Evolutionary conservation across 2,113 vertebrate species (phyloP), one percentile per base, ranked within the genome.

Genomic region (Crocuta crocuta): DNA sequence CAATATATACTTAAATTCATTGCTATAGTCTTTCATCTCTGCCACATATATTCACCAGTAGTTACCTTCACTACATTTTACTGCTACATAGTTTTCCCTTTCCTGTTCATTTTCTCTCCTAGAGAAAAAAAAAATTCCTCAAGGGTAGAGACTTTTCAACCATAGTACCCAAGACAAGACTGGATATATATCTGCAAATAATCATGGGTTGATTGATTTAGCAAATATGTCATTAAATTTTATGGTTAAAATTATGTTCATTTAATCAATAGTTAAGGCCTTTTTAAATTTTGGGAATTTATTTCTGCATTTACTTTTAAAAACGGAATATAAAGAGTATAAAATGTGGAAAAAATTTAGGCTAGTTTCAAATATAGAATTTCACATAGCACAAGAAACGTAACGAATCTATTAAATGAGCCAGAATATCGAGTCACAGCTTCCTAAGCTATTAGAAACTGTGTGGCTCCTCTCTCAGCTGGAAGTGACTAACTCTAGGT

Each of bases 401-500:
- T 35, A 88, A 35, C 6, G 17, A 55, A 84, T 66, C 45, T 63
- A 88, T 45, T 92, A 90, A 85, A 85, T 85, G 80, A 96, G 17
- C 35, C 61, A 83, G n/a, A 83, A 43, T 94, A 39, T 63, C 28
- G 35, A 84, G 43, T 93, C 79, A 23, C 65, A 91, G 63, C 31
- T 86, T 87, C 45, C 21, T n/a, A 74, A 85, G 89, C 70, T 76
- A 33, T 89, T 79, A 83, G n/a, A 83, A 89, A 17, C 89, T 81
- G 39, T 80, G 31, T 71, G 28, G 71, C 66, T 53, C 48, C 45
- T 83, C 31, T 92, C 63, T 96, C 53, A 88, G 48, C 70, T 66
- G 87, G 35, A 88, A 92, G 66, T 97, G 80, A 97, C 94, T 97
- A 68, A 94, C n/a, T 94, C 35, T 79, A 79, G 65, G 92, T 94